Conservation (phyloP, 2,888 invertebrate species). For the Erebia aethiops region DNA sequence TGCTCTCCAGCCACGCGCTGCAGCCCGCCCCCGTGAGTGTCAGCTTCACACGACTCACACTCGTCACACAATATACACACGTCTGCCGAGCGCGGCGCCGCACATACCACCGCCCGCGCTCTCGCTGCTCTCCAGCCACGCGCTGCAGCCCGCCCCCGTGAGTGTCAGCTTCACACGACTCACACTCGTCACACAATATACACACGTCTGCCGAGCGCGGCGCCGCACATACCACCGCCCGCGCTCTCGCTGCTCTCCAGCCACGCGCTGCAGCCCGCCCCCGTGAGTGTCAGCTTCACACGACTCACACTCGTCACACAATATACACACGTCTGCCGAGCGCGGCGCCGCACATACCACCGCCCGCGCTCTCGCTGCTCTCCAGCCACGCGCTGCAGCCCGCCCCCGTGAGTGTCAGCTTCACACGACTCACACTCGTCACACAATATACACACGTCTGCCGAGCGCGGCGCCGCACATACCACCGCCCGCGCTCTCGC, state of each 20-base stretch:
- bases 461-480: constrained; percentile 48
- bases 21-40: constrained; percentile 56
- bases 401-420: constrained; percentile 50
- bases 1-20: constrained; percentile 37
- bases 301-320: background rate
- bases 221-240: constrained; percentile 30
- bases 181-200: too few species aligned
- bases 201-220: constrained; percentile 50
- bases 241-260: constrained; percentile 25
- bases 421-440: background rate
- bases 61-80: too few species aligned
- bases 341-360: constrained; percentile 31
- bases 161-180: background rate
- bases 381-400: constrained; percentile 47
- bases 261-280: constrained; percentile 51
- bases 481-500: constrained; percentile 29
- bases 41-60: background rate
- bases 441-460: too few species aligned
- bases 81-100: constrained; percentile 51
- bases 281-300: constrained; percentile 45
- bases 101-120: constrained; percentile 32
- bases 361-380: constrained; percentile 28
- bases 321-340: constrained; percentile 49
- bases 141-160: constrained; percentile 58
- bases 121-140: constrained; percentile 23